These are phyloP conservation scores for Heliangelus exortis DNA, from an alignment of 2,797 vertebrate species.

Conservation along the genomic window DNA sequence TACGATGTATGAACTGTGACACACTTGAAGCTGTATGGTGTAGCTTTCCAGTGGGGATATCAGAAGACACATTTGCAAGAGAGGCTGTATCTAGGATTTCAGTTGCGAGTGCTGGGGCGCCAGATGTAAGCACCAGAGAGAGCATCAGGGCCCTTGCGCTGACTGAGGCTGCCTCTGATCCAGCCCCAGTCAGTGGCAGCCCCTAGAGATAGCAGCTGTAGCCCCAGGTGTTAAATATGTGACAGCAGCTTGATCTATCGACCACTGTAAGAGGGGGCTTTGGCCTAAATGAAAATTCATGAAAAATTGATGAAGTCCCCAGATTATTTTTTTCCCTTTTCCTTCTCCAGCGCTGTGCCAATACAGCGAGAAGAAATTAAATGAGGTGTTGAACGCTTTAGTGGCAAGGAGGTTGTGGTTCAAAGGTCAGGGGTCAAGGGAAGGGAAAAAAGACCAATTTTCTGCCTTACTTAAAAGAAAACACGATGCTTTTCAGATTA, in stretches of 20 bases:
- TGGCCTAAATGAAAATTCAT: constrained; percentile 97
- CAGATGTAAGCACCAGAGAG: background rate
- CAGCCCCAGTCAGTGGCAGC: constrained; percentile 66
- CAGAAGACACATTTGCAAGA: background rate
- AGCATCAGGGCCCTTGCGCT: background rate
- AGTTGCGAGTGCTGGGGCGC: background rate
- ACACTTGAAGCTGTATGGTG: background rate
- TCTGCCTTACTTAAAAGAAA: constrained; percentile 32
- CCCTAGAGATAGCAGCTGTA: constrained; percentile 79
- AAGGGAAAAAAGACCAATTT: constrained; percentile 44
- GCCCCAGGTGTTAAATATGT: constrained; percentile 93
- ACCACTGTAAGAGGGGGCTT: constrained; percentile 90
- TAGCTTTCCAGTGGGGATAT: constrained; percentile 24
- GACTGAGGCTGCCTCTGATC: constrained; percentile 71
- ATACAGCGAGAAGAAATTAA: constrained; percentile 71
- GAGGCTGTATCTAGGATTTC: constrained; percentile 25
- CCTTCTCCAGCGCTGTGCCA: constrained; percentile 64
- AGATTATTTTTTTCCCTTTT: constrained; percentile 84
- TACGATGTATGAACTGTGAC: background rate
- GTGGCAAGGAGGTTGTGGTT: constrained; percentile 80
- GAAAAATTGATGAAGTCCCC: constrained; percentile 96
- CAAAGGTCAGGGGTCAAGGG: constrained; percentile 76
- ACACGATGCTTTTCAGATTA: constrained; percentile 41
- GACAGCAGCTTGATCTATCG: constrained; percentile 98
- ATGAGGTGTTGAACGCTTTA: constrained; percentile 80